phyloP scores from a whole-genome alignment of 2,888 invertebrate genomes.

The Exocentrus adspersus region DNA sequence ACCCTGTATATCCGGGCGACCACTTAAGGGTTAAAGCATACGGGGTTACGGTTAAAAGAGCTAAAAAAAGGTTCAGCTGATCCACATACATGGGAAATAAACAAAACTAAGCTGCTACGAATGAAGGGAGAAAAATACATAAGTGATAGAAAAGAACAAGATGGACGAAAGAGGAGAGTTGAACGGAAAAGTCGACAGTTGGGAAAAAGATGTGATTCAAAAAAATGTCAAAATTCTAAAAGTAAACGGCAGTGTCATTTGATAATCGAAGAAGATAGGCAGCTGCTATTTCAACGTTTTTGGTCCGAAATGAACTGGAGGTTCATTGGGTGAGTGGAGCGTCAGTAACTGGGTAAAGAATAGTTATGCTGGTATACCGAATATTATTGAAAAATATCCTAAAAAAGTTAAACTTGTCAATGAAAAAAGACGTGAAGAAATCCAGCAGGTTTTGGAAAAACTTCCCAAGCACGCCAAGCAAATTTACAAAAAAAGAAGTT shows the following conservation, averaged over 20 bases:
- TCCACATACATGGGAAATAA: conserved; percentile 17
- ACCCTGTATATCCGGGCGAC: too few relatives aligned
- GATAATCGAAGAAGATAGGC: conserved; percentile 24
- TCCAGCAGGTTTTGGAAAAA: conserved; percentile 27
- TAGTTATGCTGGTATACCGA: conserved; percentile 23
- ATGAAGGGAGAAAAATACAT: conserved; percentile 18
- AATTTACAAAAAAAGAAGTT: conserved; percentile 7
- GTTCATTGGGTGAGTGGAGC: conserved; percentile 29
- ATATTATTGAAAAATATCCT: conserved; percentile 9
- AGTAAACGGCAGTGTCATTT: conserved; percentile 24
- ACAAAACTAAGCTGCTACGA: conserved; percentile 23
- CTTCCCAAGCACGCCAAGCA: conserved; percentile 29
- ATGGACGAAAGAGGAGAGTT: conserved; percentile 6
- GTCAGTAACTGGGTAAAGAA: conserved; percentile 31
- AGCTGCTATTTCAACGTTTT: conserved; percentile 18
- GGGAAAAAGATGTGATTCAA: conserved; percentile 24
- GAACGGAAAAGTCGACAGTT: conserved; percentile 21
- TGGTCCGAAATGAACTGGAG: conserved; percentile 31
- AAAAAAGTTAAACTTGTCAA: conserved; percentile 22
- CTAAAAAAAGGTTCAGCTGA: conserved; percentile 5
- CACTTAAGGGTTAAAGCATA: too few relatives aligned
- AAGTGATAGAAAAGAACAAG: conserved; percentile 2
- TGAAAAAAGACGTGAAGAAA: conserved; percentile 17
- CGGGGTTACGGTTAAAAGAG: conserved; percentile 15
- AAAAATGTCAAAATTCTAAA: conserved; percentile 28